Conservation (phyloP, 2,888 invertebrate species). For the Pteria penguin region DNA sequence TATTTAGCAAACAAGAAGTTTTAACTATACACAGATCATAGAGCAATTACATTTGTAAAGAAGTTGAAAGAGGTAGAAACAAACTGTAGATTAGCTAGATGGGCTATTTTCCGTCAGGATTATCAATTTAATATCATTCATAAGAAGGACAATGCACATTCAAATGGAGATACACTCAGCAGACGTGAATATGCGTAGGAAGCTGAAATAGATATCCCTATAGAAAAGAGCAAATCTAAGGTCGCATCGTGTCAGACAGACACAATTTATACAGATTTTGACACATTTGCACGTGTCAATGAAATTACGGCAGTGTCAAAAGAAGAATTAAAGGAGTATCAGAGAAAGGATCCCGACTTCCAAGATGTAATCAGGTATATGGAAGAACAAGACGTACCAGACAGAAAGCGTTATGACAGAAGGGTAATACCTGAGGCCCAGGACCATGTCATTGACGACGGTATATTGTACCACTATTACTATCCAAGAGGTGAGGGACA, state of each 20-base stretch:
- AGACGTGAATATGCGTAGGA: not conserved
- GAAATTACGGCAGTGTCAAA: not conserved
- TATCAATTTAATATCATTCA: not conserved
- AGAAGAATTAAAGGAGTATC: not conserved
- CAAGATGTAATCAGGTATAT: not conserved
- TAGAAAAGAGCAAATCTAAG: not conserved
- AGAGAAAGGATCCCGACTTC: not conserved
- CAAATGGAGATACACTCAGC: not conserved
- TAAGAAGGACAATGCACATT: not conserved
- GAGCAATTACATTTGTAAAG: not conserved
- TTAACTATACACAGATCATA: not conserved
- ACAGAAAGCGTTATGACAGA: not conserved
- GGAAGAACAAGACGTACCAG: not conserved
- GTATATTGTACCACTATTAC: not conserved
- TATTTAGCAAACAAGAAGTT: constrained; percentile 1
- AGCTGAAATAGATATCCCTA: not conserved
- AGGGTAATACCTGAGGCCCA: not conserved
- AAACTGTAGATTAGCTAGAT: not conserved
- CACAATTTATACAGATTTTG: not conserved
- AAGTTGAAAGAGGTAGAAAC: not conserved
- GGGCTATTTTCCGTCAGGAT: not conserved
- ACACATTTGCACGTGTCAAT: not conserved
- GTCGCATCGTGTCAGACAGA: not conserved
- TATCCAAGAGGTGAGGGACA: not conserved
- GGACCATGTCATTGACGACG: not conserved